These are phyloP conservation scores for Eonycteris spelaea DNA, from an alignment of 2,113 vertebrate genomes.

Conservation along the genomic window DNA sequence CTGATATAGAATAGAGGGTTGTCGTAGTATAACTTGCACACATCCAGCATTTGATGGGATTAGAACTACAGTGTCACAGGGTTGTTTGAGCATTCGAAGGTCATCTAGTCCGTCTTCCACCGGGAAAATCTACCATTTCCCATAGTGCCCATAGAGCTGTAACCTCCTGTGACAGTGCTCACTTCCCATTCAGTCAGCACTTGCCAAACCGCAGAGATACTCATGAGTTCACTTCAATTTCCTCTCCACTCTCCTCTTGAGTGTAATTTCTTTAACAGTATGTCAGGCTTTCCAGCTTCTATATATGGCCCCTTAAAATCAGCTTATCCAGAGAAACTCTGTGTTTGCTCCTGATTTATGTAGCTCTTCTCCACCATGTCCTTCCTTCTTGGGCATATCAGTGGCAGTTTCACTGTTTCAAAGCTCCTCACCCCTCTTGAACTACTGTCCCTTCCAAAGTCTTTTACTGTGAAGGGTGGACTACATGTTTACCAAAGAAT, in stretches of 20 bases:
- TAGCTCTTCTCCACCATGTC: neutral
- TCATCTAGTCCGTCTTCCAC: neutral
- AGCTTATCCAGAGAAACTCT: neutral
- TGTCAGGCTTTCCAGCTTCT: neutral
- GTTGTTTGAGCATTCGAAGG: neutral
- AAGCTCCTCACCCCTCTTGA: neutral
- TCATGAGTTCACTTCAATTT: neutral
- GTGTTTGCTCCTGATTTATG: too few relatives aligned
- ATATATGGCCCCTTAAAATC: neutral
- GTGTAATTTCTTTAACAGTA: neutral
- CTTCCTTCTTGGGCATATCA: neutral
- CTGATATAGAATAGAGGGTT: neutral
- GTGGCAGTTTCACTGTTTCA: neutral
- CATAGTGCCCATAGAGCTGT: neutral
- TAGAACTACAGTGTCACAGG: neutral
- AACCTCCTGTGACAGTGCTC: neutral
- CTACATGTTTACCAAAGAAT: neutral
- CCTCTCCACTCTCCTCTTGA: neutral
- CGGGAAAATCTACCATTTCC: neutral
- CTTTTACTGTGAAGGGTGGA: neutral
- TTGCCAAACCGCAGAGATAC: neutral
- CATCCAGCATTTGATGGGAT: neutral
- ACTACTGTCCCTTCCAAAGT: neutral
- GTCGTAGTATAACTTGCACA: rapidly evolving
- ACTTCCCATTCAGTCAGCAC: neutral